Conservation (phyloP, 2,888 invertebrate genomes). For the Melinaea marsaeus region DNA sequence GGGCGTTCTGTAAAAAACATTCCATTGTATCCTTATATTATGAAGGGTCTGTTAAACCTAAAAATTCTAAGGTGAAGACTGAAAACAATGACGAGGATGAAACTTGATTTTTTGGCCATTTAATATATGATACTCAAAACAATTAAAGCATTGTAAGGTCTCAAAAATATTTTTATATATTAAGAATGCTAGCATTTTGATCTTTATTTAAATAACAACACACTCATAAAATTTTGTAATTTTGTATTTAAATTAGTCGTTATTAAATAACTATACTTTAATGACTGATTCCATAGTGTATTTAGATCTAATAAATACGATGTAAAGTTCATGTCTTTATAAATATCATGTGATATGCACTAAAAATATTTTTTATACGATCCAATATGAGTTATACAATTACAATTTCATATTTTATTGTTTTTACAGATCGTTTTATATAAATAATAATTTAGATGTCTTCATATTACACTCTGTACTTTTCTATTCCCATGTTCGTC, state of each 20-base stretch:
- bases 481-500: too few species aligned
- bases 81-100: conserved; percentile 48
- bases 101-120: conserved; percentile 30
- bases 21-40: conserved; percentile 80
- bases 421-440: not conserved
- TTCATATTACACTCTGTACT: too few species aligned
- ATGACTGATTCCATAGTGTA: conserved; percentile 1
- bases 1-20: conserved; percentile 89
- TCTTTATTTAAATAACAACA: too few species aligned
- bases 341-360: not conserved
- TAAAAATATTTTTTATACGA: not conserved
- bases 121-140: conserved; percentile 19
- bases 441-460: not conserved
- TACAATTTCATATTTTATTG: not conserved
- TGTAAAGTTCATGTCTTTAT: not conserved
- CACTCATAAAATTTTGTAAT: not conserved
- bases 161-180: too few species aligned
- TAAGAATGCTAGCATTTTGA: too few species aligned
- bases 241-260: not conserved
- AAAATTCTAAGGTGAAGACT: conserved; percentile 43
- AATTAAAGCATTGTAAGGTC: conserved; percentile 7
- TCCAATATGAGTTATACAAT: not conserved
- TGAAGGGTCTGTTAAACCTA: conserved; percentile 43
- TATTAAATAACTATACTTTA: not conserved
- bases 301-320: not conserved